Conservation (phyloP, 2,797 vertebrate species). For the Vipera latastei region DNA sequence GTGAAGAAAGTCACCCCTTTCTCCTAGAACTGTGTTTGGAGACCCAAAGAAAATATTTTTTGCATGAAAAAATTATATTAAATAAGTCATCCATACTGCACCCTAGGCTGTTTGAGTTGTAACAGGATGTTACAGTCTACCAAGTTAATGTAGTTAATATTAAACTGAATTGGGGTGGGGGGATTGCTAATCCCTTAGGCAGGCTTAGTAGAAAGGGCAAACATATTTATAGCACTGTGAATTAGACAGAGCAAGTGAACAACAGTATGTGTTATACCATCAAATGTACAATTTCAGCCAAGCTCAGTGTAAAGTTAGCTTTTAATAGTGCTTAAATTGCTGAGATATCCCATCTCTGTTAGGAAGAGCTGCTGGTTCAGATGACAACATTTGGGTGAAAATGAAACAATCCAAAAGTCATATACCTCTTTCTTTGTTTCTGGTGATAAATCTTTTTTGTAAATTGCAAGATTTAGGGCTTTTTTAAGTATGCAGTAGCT, state of each 20-base stretch:
- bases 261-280: conserved; percentile 68
- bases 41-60: conserved; percentile 34
- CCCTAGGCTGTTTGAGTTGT: conserved; percentile 63
- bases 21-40: conserved; percentile 44
- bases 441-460: conserved; percentile 37
- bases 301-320: conserved; percentile 58
- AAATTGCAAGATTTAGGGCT: conserved; percentile 47
- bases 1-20: conserved; percentile 39
- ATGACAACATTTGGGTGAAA: conserved; percentile 51
- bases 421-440: conserved; percentile 46
- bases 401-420: conserved; percentile 33
- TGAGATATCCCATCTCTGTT: conserved; percentile 35
- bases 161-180: conserved; percentile 76
- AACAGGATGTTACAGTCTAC: conserved; percentile 63
- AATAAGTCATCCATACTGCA: conserved; percentile 65
- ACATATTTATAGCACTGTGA: conserved; percentile 89
- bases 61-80: conserved; percentile 63
- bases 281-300: conserved; percentile 68
- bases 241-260: conserved; percentile 81
- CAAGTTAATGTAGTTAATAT: conserved; percentile 77
- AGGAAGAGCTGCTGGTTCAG: conserved; percentile 39
- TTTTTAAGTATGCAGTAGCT: conserved; percentile 52
- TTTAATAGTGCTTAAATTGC: conserved; percentile 55
- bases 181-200: conserved; percentile 83
- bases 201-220: conserved; percentile 86